Percentiles rank a stretch among this genome's conserved stretches.
phyloP scores from a whole-genome alignment of 2,797 vertebrate species.

The Geotrypetes seraphini region DNA sequence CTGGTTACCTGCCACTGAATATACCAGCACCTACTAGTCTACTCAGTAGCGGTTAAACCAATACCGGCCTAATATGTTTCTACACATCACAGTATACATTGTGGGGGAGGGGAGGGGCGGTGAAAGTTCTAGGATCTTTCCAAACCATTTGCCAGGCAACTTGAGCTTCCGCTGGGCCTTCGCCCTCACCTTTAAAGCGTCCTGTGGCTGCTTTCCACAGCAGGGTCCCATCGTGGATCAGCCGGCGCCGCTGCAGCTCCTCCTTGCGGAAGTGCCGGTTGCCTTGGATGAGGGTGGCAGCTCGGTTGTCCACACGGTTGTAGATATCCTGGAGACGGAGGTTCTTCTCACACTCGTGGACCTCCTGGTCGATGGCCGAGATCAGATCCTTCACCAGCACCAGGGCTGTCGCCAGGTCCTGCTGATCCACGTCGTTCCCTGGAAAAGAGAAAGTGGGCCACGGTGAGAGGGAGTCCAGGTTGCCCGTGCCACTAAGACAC shows the following conservation, averaged over 20 bases:
- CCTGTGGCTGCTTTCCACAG: conserved; percentile 75
- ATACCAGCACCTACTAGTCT: too few relatives aligned
- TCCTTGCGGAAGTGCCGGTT: conserved; percentile 59
- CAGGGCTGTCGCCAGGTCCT: conserved; percentile 51
- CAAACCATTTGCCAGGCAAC: too few relatives aligned
- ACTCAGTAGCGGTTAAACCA: too few relatives aligned
- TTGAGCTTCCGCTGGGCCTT: too few relatives aligned
- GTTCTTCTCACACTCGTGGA: conserved; percentile 70
- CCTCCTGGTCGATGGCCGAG: conserved; percentile 71
- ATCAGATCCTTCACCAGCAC: conserved; percentile 68
- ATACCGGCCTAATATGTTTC: too few relatives aligned
- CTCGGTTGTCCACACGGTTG: conserved; percentile 63
- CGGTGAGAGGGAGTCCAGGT: too few relatives aligned
- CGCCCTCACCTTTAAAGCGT: conserved; percentile 71
- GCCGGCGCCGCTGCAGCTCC: conserved; percentile 71
- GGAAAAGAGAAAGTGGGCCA: not conserved
- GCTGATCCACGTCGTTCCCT: conserved; percentile 71
- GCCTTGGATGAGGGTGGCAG: conserved; percentile 54
- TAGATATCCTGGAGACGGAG: conserved; percentile 77
- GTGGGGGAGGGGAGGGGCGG: rapidly evolving
- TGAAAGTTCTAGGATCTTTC: rapidly evolving
- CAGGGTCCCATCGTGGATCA: conserved; percentile 74
- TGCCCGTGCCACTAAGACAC: too few relatives aligned
- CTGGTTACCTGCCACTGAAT: too few relatives aligned
- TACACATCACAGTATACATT: too few relatives aligned